Evolutionary conservation across 1,140 invertebrate genomes (phyloP), one percentile per base, ranked within the genome.

Genomic region (Heliconius hewitsoni): DNA sequence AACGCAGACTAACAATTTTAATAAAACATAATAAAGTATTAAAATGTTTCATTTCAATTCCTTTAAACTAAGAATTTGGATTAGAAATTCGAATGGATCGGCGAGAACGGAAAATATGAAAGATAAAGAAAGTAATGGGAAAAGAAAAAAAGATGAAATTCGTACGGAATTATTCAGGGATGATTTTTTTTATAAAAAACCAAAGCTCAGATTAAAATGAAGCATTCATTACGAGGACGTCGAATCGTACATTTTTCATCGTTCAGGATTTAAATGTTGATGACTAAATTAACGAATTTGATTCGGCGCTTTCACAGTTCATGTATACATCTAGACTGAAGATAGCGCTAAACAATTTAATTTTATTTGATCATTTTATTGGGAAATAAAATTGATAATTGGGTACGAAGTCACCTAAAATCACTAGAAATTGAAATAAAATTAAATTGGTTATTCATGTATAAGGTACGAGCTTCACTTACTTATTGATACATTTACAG

Each of bases 1-100:
- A 80, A 80, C 72, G 78, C 78, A 76, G 78, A 80, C 74, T 76
- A 82, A 79, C 74, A 82, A 71, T 78, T 82, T 82, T 82, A 82
- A 82, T 82, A 82, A 82, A 82, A 82, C 60, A 66, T 66, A 66
- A 30, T 66, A 66, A 66, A 66, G 27, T 66, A 66, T 30, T 30
- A 30, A 66, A 30, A 66, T 11, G 60, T 66, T 66, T 66, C 23
- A 66, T 66, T 66, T 66, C 60, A 66, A 66, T 66, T 23, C 60
- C 60, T 66, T 66, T 66, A 66, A 66, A 66, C 27, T 66, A 66
- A 60, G 55, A 60, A 60, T 60, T 60, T 60, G 3, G 55, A 60
- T 60, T 60, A 30, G 13, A 30, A 66, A 66, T 30, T 30, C 60
- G 60, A 66, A 66, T 66, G 60, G 27, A 27, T 11, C 23, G 13